Percentiles rank a stretch among this genome's conserved stretches.
Evolutionary conservation across 2,797 vertebrate species (phyloP).

Genomic region (Paedocypris micromegethes): DNA sequence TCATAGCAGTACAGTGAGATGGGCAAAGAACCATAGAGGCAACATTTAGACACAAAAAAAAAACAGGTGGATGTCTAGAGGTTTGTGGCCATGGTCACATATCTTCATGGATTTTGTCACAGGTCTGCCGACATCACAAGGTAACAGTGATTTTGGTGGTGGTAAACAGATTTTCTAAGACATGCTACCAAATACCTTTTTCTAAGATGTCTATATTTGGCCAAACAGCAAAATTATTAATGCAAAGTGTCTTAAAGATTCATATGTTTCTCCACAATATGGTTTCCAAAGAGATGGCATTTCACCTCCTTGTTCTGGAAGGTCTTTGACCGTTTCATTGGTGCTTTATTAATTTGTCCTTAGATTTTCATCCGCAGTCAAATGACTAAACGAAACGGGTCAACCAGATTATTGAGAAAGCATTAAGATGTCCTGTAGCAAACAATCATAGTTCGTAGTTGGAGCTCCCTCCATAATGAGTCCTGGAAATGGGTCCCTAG

Average conservation of each 20-base stretch:
- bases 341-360: not conserved
- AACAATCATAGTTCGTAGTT: no score
- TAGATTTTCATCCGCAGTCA: not conserved
- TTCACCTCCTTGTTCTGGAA: constrained; percentile 5
- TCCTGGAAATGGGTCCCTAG: not conserved
- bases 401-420: not conserved
- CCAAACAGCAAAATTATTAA: no score
- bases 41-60: not conserved
- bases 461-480: not conserved
- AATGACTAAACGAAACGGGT: not conserved
- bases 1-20: no score
- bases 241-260: no score
- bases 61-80: not conserved
- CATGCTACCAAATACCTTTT: no score
- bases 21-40: not conserved
- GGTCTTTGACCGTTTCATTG: not conserved
- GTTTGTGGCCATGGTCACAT: not conserved
- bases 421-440: not conserved
- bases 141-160: no score
- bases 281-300: no score
- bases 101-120: not conserved
- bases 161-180: no score
- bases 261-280: no score
- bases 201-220: no score
- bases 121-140: no score